Evolutionary conservation across 2,113 vertebrate species (phyloP), one percentile per base, ranked within the genome.

Genomic region (Fulica atra): DNA sequence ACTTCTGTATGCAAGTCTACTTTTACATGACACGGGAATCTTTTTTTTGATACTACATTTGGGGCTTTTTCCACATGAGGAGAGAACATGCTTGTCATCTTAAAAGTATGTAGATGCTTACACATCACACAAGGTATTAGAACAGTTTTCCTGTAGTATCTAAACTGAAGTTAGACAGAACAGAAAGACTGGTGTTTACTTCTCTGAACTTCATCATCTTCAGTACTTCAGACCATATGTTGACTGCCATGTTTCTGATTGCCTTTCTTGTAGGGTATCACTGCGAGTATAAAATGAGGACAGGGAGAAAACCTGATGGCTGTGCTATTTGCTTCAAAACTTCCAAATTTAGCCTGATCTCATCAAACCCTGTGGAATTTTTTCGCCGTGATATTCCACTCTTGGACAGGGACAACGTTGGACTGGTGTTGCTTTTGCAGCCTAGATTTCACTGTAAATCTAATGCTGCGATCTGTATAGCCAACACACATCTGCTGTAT

Each of bases 331-430:
- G 98, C 96, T 99, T 99, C 95, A 99, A 98, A 92, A 97, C 97
- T 28, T 98, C 98, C 84, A 98, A 98, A 91, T 99, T 99, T 89
- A 98, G 97, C 17, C 98, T 99, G 54, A 82, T 99, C 9, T 99
- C 99, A 4, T 98, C 98, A 92, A 98, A 98, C 26, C 99, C 99
- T 0, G 98, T 99, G 29, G 99, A 99, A 94, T 99, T 98, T 92
- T 99, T 98, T 95, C 98, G 98, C 2, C 97, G 4, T 4, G 98
- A 98, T 60, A 98, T 99, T 89, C 94, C 98, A 19, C 98, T 99
- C 15, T 93, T 99, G 85, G 98, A 99, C 97, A 98, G 99, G 68
- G 99, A 99, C 98, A 99, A 99, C n/a, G 98, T 99, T 87, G 99
- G 99, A 33, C 63, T 99, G 95, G 98, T 99, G 38, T 89, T 99